phyloP scores from a whole-genome alignment of 1,140 invertebrate species.

The Apis cerana region DNA sequence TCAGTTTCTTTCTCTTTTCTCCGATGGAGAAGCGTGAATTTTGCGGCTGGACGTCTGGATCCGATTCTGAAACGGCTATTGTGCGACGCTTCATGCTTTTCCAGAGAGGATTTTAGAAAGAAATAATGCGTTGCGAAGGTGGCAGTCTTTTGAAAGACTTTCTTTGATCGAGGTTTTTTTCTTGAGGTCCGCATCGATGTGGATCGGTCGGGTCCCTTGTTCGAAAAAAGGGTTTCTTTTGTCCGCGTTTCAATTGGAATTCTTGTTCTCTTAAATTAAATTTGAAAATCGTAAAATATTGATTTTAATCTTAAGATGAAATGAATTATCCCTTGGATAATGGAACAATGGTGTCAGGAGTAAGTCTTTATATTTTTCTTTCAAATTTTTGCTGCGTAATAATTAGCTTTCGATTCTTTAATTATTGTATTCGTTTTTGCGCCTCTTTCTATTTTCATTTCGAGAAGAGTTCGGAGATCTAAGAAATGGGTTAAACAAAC shows the following conservation, averaged over 20 bases:
- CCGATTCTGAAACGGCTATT: background rate
- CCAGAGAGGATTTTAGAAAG: background rate
- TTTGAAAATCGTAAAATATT: background rate
- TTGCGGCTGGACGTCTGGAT: background rate
- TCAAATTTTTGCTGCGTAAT: background rate
- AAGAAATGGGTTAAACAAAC: conserved; percentile 58
- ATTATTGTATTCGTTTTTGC: conserved; percentile 40
- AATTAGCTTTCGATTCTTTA: conserved; percentile 52
- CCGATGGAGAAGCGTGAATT: background rate
- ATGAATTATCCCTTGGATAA: background rate
- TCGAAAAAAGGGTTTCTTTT: background rate
- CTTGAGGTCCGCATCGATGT: background rate
- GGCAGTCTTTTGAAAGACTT: background rate
- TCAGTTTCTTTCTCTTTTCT: background rate
- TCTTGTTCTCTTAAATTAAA: too few species aligned
- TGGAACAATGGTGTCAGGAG: background rate
- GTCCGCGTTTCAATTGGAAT: background rate
- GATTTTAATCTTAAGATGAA: background rate
- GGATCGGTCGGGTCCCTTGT: background rate
- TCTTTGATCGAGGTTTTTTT: background rate
- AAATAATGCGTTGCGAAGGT: background rate
- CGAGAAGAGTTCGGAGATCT: conserved; percentile 22
- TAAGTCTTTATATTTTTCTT: conserved; percentile 6
- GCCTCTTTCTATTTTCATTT: conserved; percentile 5
- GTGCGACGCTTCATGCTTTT: background rate